Evolutionary conservation across 2,797 vertebrate genomes (phyloP).

Genomic region (Trachops cirrhosus): DNA sequence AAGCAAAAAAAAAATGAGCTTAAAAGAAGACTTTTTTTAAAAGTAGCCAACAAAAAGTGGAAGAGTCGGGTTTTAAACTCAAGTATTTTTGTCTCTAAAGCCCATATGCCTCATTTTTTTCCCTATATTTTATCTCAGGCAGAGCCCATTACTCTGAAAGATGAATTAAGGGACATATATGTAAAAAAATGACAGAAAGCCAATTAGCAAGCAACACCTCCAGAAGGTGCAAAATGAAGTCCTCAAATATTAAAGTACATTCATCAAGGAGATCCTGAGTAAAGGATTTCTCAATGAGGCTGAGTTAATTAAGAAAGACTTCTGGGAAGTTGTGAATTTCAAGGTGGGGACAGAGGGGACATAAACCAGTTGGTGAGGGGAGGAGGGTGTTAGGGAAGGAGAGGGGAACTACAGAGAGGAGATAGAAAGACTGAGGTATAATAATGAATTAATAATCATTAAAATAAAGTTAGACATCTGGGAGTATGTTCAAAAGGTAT

Average conservation of each 20-base stretch:
- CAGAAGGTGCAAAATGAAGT: slow-evolving; percentile 30
- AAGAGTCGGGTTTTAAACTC: neutral
- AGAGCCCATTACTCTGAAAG: neutral
- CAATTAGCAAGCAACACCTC: slow-evolving; percentile 53
- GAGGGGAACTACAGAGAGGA: neutral
- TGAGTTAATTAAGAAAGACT: slow-evolving; percentile 35
- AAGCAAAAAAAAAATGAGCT: neutral
- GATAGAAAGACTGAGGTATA: neutral
- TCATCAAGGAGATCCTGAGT: neutral
- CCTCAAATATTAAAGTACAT: slow-evolving; percentile 22
- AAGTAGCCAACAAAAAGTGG: slow-evolving; percentile 21
- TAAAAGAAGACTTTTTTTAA: neutral
- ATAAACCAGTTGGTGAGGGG: neutral
- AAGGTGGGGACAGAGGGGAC: neutral
- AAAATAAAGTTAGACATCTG: neutral
- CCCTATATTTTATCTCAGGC: neutral
- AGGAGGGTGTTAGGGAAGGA: neutral
- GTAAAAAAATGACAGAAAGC: slow-evolving; percentile 55
- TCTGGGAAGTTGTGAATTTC: slow-evolving; percentile 24
- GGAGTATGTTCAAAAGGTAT: neutral
- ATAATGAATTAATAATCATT: neutral
- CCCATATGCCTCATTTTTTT: neutral
- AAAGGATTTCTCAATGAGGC: neutral
- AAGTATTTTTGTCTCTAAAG: neutral
- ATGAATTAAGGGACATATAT: slow-evolving; percentile 40